Evolutionary conservation across 2,888 invertebrate species (phyloP), one percentile per base, ranked within the genome.

Genomic region (Cosmia pyralina): DNA sequence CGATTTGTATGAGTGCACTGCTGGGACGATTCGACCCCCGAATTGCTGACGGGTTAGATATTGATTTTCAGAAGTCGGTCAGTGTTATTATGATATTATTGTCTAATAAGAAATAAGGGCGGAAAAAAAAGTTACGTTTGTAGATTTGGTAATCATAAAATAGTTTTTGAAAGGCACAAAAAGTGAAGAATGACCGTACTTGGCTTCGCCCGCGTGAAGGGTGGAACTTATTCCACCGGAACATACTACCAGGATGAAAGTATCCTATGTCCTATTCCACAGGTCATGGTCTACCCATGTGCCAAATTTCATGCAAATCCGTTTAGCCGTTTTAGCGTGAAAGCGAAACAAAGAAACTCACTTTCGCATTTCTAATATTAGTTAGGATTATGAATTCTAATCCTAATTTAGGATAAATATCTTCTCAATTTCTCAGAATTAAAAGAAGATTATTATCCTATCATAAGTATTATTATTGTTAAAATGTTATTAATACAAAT

Each of bases 31-130:
- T 75, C 34, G 41, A 71, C 66, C 69, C 75, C 41, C 10, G 38
- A 52, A 41, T 34, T 75, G 75, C 83, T 79, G 80, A 69, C 75
- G 59, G 50, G 65, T 59, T 58, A 41, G 50, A n/a, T 80, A 80
- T 80, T 82, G 79, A 80, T 72, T 82, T 57, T 72, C 22, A n/a
- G 19, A 82, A 68, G 28, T 64, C 77, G 82, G 71, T 77, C 82
- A 79, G 22, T 77, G 68, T 41, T 48, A 58, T 60, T 65, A 28
- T 52, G 22, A 75, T 63, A 28, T 50, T 81, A 52, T 57, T 22
- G 48, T 65, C 22, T 17, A 60, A 46, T 17, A 71, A 19, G 22
- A 50, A 78, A 19, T 22, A 52, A 68, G 52, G n/a, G 4, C 41
- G 22, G 11, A 34, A 6, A 63, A 63, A n/a, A 48, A 19, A 28